Conservation (phyloP, 1,140 invertebrate genomes). For the Apocrypta bakeri region DNA sequence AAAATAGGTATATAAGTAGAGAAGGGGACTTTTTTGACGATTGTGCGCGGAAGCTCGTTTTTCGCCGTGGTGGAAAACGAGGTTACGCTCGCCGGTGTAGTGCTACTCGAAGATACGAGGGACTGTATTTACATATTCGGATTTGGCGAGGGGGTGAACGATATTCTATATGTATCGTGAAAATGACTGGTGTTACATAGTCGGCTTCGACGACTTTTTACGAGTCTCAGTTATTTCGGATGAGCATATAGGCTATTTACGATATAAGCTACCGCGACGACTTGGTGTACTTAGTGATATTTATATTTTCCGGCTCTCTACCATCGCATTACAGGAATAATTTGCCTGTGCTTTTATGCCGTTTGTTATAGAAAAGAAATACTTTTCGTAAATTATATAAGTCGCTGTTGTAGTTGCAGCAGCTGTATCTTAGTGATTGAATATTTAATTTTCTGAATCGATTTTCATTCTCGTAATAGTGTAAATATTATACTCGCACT, state of each 20-base stretch:
- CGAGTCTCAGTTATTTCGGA: not conserved
- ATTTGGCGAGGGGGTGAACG: not conserved
- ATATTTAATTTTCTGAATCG: not conserved
- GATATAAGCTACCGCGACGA: not conserved
- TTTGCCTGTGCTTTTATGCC: too few relatives aligned
- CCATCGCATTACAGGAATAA: not conserved
- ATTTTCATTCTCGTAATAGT: not conserved
- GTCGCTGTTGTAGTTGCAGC: too few relatives aligned
- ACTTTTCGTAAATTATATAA: too few relatives aligned
- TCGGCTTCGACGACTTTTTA: not conserved
- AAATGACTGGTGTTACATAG: not conserved
- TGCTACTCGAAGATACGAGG: not conserved
- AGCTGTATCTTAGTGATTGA: not conserved
- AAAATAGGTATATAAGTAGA: too few relatives aligned
- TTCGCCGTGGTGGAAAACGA: not conserved
- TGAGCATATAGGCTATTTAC: not conserved
- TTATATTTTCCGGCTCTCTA: not conserved
- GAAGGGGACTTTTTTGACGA: not conserved
- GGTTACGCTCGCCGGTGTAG: not conserved
- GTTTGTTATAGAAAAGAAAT: too few relatives aligned
- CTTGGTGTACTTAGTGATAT: not conserved
- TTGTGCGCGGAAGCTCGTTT: not conserved
- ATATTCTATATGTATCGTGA: slow-evolving; percentile 2
- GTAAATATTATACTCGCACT: too few relatives aligned
- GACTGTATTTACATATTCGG: not conserved